Base-by-base conservation (phyloP, 2,797 vertebrate genomes). In the Dipus sagitta region DNA sequence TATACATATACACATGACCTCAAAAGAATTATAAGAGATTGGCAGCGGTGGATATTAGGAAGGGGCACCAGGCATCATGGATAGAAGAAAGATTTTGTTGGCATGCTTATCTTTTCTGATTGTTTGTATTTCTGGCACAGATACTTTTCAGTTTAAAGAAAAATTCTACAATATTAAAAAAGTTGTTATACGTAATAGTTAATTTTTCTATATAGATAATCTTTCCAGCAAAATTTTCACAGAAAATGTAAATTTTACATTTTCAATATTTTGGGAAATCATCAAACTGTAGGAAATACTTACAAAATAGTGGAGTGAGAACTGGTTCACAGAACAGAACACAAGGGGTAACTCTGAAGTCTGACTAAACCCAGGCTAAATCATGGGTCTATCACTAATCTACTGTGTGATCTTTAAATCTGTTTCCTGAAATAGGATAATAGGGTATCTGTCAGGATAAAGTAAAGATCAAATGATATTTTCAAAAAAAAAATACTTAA, bases 121-220 rank as follows among this genome's bases (percentile, higher is more conserved):
- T 67, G 17, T 38, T 85, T 65, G 15, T 34, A 67, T 83, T 82
- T 93, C 80, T 87, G 28, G 74, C 72, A 17, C 76, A 68, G 30
- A 72, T 58, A 32, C 76, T 83, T 64, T 84, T 75, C 76, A 72
- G 18, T 38, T 58, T 20, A 20, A 79, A 72, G 92, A 75, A 84
- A 75, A 83, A n/a, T 34, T 68, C 47, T 80, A 79, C 54, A 64
- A 23, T 87, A 90, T 65, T 58, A 64, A 91, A 92, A 93, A 72
- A 23, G 1, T 64, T 78, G 26, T 58, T 80, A 74, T 72, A 60
- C 80, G 75, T 54, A 93, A 21, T 24, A 47, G 26, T 54, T 3
- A 34, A 24, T 71, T 12, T 91, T 96, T 95, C 30, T 58, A 58
- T 58, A 58, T 58, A 14, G 54, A 58, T 58, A 12, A 54, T 58